Conservation (phyloP, 2,797 vertebrate genomes). For the Rachycentron canadum region DNA sequence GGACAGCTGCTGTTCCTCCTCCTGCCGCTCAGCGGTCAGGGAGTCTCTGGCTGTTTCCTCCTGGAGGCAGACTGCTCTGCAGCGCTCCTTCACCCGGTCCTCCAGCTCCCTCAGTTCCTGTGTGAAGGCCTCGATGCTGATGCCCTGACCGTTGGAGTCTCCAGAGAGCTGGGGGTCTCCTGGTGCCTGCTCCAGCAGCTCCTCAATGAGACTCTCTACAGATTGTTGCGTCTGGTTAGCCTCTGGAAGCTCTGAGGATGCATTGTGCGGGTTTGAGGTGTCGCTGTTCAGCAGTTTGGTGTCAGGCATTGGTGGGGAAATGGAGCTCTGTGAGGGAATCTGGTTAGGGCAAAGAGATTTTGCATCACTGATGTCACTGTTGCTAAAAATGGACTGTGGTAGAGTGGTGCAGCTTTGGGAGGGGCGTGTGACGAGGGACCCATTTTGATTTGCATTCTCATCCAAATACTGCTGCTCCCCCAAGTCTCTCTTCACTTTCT, state of each 20-base stretch:
- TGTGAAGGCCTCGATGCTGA: conserved; percentile 92
- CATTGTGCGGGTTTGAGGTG: conserved; percentile 35
- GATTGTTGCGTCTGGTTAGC: conserved; percentile 75
- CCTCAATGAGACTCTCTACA: conserved; percentile 88
- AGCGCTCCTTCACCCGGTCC: conserved; percentile 78
- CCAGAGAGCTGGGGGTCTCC: conserved; percentile 67
- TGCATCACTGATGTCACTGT: conserved; percentile 58
- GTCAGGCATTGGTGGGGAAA: conserved; percentile 43
- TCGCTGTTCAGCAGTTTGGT: conserved; percentile 48
- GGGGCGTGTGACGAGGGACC: conserved; percentile 61
- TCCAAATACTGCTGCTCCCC: conserved; percentile 73
- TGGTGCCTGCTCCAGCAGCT: conserved; percentile 86
- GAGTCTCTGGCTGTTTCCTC: conserved; percentile 67
- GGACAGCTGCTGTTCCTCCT: conserved; percentile 83
- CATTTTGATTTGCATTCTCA: conserved; percentile 80
- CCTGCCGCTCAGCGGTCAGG: conserved; percentile 45
- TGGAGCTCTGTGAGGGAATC: conserved; percentile 55
- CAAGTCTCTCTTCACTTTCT: conserved; percentile 91
- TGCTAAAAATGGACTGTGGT: conserved; percentile 58
- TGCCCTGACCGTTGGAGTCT: conserved; percentile 83
- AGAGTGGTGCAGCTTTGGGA: conserved; percentile 57
- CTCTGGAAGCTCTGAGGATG: conserved; percentile 68
- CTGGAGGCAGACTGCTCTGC: conserved; percentile 47
- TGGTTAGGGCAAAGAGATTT: conserved; percentile 43
- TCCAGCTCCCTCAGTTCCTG: conserved; percentile 92